Evolutionary conservation across 2,888 invertebrate species (phyloP).

Genomic region (Agriopis aurantiaria): DNA sequence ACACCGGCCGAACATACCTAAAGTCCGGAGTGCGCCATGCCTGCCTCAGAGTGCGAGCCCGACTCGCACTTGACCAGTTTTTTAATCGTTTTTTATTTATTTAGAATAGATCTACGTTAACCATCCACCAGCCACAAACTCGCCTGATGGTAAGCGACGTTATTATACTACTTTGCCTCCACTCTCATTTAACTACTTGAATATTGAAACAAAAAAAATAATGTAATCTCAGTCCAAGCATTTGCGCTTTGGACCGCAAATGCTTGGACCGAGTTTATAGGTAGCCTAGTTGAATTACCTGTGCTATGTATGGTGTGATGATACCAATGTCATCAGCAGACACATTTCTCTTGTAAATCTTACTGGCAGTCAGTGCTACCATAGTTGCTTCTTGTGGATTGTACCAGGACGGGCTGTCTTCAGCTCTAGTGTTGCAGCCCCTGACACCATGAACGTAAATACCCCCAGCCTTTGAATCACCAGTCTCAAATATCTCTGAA

Average conservation of each 20-base stretch:
- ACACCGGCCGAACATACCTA: too few relatives aligned
- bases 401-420: constrained; percentile 95
- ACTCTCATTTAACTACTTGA: background rate
- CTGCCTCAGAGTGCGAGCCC: too few relatives aligned
- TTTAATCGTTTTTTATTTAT: too few relatives aligned
- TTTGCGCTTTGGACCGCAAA: too few relatives aligned
- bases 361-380: constrained; percentile 84
- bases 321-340: constrained; percentile 92
- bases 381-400: constrained; percentile 93
- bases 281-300: constrained; percentile 85
- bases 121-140: too few relatives aligned
- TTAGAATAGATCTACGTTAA: too few relatives aligned
- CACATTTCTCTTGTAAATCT: constrained; percentile 89
- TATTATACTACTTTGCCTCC: background rate
- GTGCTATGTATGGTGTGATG: constrained; percentile 96
- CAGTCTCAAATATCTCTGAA: constrained; percentile 63
- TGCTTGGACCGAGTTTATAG: background rate
- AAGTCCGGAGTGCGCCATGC: too few relatives aligned
- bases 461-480: constrained; percentile 73
- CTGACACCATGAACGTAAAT: constrained; percentile 90
- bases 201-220: too few relatives aligned
- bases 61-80: too few relatives aligned
- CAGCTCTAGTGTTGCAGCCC: constrained; percentile 89
- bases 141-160: too few relatives aligned
- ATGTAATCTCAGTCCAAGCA: too few relatives aligned